phyloP scores from a whole-genome alignment of 2,888 invertebrate genomes.

The Tanypteryx hageni region DNA sequence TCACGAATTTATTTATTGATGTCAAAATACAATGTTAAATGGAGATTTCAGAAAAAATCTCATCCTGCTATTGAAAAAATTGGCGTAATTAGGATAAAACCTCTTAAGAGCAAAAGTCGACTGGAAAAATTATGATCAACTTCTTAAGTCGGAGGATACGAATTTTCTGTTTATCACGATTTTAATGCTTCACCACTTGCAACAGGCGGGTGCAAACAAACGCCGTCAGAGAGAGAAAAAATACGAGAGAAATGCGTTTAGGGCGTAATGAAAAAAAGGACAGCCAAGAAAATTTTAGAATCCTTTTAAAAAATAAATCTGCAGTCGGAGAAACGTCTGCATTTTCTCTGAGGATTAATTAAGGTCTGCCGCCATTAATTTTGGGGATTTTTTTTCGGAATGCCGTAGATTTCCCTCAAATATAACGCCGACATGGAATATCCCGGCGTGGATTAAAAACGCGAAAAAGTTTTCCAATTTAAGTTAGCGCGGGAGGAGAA shows the following conservation, averaged over 20 bases:
- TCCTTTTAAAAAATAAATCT: background rate
- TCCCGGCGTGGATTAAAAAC: constrained; percentile 60
- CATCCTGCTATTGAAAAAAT: too few relatives aligned
- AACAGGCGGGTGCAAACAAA: background rate
- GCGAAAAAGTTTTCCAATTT: constrained; percentile 61
- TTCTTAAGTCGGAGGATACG: too few relatives aligned
- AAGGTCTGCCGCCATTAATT: constrained; percentile 60
- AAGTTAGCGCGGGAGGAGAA: constrained; percentile 27
- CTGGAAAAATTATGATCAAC: too few relatives aligned
- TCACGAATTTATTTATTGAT: too few relatives aligned
- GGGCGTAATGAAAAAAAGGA: background rate
- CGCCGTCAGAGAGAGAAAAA: background rate
- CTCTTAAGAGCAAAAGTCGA: too few relatives aligned
- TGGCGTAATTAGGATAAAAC: too few relatives aligned
- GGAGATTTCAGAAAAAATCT: too few relatives aligned
- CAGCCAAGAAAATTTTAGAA: background rate
- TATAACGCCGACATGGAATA: constrained; percentile 62
- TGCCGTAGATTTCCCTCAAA: constrained; percentile 61
- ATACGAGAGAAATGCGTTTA: background rate
- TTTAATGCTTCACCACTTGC: background rate
- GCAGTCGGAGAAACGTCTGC: constrained; percentile 34
- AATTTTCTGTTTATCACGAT: background rate
- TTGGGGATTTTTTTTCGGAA: constrained; percentile 29
- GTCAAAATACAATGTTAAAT: too few relatives aligned
- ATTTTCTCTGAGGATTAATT: constrained; percentile 60